phyloP scores from a whole-genome alignment of 2,113 vertebrate species.

The Scatophagus argus region DNA sequence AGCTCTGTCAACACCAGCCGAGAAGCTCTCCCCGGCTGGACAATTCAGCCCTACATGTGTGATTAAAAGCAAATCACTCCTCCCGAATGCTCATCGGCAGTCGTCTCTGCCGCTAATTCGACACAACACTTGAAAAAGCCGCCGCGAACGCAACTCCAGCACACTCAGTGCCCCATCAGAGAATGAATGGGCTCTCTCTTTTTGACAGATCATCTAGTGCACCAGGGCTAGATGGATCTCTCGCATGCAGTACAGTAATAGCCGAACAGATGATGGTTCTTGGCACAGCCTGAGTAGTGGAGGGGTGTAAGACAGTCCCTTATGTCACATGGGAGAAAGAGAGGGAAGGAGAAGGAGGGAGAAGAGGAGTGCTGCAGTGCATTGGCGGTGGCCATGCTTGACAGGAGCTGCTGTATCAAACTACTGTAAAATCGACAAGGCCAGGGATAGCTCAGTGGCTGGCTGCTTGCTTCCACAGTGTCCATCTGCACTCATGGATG shows the following conservation, averaged over 20 bases:
- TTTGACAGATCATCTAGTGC: constrained; percentile 58
- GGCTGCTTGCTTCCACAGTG: constrained; percentile 50
- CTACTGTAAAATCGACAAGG: constrained; percentile 76
- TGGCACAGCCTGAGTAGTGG: constrained; percentile 72
- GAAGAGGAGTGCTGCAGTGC: constrained; percentile 72
- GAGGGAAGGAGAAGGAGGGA: constrained; percentile 55
- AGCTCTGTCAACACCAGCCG: constrained; percentile 28
- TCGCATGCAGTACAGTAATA: constrained; percentile 73
- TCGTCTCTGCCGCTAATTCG: constrained; percentile 26
- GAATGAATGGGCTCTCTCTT: constrained; percentile 64
- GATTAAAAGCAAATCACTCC: constrained; percentile 56
- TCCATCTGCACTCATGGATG: constrained; percentile 62
- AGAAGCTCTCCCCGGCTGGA: constrained; percentile 33
- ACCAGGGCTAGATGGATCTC: constrained; percentile 48
- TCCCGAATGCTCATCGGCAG: constrained; percentile 14
- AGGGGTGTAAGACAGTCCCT: constrained; percentile 82
- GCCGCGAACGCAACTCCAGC: constrained; percentile 26
- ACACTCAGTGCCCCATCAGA: constrained; percentile 33
- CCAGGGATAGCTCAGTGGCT: constrained; percentile 54
- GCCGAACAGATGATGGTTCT: constrained; percentile 79
- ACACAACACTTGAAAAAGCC: constrained; percentile 50
- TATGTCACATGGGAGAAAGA: constrained; percentile 76
- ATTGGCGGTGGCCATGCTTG: constrained; percentile 64
- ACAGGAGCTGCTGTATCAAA: constrained; percentile 77
- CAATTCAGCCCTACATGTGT: constrained; percentile 9